A percentile compares a stretch with the other conserved stretches of the same genome.
Conservation (phyloP, 2,797 vertebrate species). For the Babyrousa celebensis region DNA sequence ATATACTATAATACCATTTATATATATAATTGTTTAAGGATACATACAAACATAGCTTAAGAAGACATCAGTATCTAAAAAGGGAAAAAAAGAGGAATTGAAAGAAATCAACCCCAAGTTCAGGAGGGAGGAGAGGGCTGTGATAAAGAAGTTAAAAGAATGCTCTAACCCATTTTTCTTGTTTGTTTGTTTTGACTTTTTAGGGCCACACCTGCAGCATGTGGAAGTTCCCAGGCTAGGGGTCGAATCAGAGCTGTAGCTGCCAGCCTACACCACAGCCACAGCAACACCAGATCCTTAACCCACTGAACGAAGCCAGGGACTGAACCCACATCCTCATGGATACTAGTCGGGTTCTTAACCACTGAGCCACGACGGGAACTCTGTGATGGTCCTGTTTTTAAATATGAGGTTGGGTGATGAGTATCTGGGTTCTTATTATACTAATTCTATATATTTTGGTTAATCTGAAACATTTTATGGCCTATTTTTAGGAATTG, state of each 20-base stretch:
- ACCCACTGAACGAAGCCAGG: no score
- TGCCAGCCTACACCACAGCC: no score
- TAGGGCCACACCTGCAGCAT: no score
- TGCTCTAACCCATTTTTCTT: background rate
- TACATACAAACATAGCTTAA: background rate
- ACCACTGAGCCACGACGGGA: no score
- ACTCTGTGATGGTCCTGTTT: background rate
- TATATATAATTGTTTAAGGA: conserved; percentile 1
- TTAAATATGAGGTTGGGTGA: background rate
- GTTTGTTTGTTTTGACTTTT: no score
- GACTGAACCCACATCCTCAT: no score
- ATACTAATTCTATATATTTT: background rate
- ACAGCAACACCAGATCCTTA: no score
- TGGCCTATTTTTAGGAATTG: background rate
- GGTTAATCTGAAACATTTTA: background rate
- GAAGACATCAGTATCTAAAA: background rate
- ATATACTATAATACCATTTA: background rate
- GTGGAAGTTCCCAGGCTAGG: no score
- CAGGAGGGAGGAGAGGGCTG: background rate
- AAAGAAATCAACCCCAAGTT: background rate
- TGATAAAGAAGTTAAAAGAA: conserved; percentile 24
- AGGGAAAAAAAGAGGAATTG: background rate
- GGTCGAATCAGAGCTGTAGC: no score
- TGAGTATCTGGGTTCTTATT: background rate
- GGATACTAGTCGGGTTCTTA: no score